Percentiles rank a stretch among this genome's conserved stretches.
phyloP scores from a whole-genome alignment of 2,797 vertebrate genomes.

The Sebastes dallii region DNA sequence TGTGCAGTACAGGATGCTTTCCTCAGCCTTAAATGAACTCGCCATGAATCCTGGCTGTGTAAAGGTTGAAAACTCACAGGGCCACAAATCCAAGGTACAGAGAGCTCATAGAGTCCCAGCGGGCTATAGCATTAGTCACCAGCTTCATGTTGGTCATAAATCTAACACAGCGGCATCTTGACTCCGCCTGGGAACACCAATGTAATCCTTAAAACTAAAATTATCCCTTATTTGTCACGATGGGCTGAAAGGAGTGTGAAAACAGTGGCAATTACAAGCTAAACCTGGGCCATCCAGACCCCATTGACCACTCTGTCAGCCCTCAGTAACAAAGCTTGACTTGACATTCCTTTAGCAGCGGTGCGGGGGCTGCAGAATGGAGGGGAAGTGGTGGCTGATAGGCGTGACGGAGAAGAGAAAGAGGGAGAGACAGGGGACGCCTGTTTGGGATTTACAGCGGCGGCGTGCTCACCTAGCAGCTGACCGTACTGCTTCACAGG shows the following conservation, averaged over 20 bases:
- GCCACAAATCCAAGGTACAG: constrained; percentile 49
- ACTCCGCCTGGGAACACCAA: constrained; percentile 46
- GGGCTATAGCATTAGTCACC: constrained; percentile 61
- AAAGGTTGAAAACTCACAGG: constrained; percentile 44
- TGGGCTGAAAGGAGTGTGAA: constrained; percentile 53
- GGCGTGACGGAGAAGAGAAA: constrained; percentile 62
- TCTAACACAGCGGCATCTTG: constrained; percentile 44
- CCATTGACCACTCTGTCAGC: constrained; percentile 76
- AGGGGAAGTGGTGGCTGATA: constrained; percentile 62
- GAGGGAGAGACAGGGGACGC: constrained; percentile 56
- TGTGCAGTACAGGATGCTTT: neutral
- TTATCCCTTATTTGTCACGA: constrained; percentile 68
- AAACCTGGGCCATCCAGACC: constrained; percentile 65
- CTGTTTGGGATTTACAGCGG: constrained; percentile 77
- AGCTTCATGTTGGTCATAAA: constrained; percentile 64
- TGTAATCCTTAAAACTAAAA: constrained; percentile 58
- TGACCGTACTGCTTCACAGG: constrained; percentile 75
- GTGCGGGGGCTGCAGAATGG: constrained; percentile 41
- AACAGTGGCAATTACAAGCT: constrained; percentile 61
- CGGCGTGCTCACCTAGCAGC: constrained; percentile 65
- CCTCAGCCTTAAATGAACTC: neutral
- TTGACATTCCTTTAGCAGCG: constrained; percentile 75
- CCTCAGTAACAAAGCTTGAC: constrained; percentile 67
- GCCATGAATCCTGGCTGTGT: constrained; percentile 5
- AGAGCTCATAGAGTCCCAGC: constrained; percentile 58